These are phyloP conservation scores for Acestrorhynchus altus DNA, from an alignment of 2,797 vertebrate genomes.

Conservation along the genomic window DNA sequence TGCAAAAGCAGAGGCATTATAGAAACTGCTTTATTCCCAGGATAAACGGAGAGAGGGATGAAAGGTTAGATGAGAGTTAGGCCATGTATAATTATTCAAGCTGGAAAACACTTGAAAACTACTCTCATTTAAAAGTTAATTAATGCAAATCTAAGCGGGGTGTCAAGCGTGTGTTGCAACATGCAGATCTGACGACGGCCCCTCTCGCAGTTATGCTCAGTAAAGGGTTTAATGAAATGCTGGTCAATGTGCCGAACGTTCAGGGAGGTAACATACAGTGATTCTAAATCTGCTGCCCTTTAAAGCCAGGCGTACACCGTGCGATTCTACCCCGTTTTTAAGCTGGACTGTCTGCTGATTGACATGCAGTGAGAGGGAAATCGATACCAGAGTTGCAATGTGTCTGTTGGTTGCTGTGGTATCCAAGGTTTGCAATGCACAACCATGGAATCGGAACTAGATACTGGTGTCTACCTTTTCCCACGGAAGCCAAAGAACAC, in stretches of 20 bases:
- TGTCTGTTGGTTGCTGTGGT: no score
- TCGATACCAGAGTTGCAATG: no score
- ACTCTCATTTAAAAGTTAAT: conserved; percentile 56
- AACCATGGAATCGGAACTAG: no score
- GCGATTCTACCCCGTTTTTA: no score
- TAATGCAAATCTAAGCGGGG: conserved; percentile 46
- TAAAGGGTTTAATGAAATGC: conserved; percentile 12
- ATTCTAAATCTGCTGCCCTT: background rate
- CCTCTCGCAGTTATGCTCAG: conserved; percentile 12
- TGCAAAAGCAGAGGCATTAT: conserved; percentile 2
- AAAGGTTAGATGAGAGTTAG: conserved; percentile 51
- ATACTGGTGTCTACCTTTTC: no score
- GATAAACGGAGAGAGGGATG: conserved; percentile 6
- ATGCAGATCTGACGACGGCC: conserved; percentile 39
- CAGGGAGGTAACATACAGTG: background rate
- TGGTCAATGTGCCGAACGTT: background rate
- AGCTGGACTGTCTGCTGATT: no score
- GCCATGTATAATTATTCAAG: conserved; percentile 57
- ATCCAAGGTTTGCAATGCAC: no score
- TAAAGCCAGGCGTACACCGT: no score
- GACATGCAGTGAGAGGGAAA: no score
- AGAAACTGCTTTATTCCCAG: conserved; percentile 17
- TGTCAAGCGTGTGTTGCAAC: conserved; percentile 36
- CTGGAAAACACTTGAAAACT: conserved; percentile 48
- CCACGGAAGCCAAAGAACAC: no score